Percentiles rank a stretch among this genome's conserved stretches.
Evolutionary conservation across 2,797 vertebrate species (phyloP).

Genomic region (Platyrinchus mystaceus): DNA sequence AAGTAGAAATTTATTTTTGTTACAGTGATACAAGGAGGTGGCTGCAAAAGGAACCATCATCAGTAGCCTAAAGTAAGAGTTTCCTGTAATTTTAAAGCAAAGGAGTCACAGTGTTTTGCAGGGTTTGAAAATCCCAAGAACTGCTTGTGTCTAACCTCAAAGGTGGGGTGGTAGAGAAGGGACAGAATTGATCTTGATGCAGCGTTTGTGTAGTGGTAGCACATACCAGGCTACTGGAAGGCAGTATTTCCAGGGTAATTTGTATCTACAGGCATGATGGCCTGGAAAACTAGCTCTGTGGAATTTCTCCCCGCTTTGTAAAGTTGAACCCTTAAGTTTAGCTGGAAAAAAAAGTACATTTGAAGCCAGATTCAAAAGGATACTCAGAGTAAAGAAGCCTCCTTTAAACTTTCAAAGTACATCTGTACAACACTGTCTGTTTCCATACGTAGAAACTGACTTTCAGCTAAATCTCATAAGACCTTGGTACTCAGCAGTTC

Average conservation of each 20-base stretch:
- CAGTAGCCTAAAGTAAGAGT: not conserved
- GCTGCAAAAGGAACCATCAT: not conserved
- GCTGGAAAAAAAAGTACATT: not conserved
- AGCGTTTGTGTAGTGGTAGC: not conserved
- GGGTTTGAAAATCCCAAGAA: not conserved
- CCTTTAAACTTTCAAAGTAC: not conserved
- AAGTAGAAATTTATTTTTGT: not conserved
- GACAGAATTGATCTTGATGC: not conserved
- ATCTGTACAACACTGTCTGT: not conserved
- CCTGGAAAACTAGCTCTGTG: not conserved
- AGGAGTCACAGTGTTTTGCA: not conserved
- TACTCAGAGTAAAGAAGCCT: not conserved
- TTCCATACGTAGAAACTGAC: not conserved
- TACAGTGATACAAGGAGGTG: not conserved
- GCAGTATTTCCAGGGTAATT: not conserved
- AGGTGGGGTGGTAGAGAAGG: not conserved
- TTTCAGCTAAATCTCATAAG: not conserved
- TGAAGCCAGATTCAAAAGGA: not conserved
- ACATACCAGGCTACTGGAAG: not conserved
- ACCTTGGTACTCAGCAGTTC: not conserved
- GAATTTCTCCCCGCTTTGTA: not conserved
- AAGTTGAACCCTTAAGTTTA: not conserved
- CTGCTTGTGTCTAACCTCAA: not conserved
- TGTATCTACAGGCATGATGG: rapidly evolving
- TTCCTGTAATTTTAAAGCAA: not conserved